phyloP scores from a whole-genome alignment of 2,797 vertebrate species.

The Apodemus agrarius region DNA sequence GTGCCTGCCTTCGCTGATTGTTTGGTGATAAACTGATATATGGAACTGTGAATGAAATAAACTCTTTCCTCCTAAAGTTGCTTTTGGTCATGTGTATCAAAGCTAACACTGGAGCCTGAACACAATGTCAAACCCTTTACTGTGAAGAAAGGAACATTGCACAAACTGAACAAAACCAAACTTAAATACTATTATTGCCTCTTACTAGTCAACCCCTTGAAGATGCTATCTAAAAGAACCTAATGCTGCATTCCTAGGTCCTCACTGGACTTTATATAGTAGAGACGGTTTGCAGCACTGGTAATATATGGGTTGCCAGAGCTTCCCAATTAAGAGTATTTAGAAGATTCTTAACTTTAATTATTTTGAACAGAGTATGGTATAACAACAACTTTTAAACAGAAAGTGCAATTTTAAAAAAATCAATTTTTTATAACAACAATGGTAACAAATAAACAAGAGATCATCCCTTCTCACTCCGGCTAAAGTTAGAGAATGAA shows the following conservation, averaged over 20 bases:
- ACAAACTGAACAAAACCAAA: conserved; percentile 51
- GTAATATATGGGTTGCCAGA: neutral
- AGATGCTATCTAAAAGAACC: conserved; percentile 18
- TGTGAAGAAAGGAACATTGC: conserved; percentile 16
- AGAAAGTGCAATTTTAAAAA: conserved; percentile 52
- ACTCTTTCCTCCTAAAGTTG: neutral
- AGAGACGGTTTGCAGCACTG: neutral
- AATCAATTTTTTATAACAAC: neutral
- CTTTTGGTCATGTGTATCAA: neutral
- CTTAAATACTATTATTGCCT: neutral
- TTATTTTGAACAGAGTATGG: conserved; percentile 41
- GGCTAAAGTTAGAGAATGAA: conserved; percentile 53
- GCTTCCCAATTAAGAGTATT: conserved; percentile 3
- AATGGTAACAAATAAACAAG: neutral
- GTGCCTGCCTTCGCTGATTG: neutral
- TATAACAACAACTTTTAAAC: conserved; percentile 51
- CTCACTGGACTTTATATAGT: neutral
- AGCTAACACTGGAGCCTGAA: neutral
- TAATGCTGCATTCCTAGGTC: neutral
- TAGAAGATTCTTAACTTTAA: conserved; percentile 44
- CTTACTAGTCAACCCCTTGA: conserved; percentile 38
- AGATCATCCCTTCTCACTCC: neutral
- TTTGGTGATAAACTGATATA: neutral
- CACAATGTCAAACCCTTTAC: conserved; percentile 6
- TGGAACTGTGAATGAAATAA: neutral